Base-by-base conservation (phyloP, 2,797 vertebrate species). In the Astyanax mexicanus region DNA sequence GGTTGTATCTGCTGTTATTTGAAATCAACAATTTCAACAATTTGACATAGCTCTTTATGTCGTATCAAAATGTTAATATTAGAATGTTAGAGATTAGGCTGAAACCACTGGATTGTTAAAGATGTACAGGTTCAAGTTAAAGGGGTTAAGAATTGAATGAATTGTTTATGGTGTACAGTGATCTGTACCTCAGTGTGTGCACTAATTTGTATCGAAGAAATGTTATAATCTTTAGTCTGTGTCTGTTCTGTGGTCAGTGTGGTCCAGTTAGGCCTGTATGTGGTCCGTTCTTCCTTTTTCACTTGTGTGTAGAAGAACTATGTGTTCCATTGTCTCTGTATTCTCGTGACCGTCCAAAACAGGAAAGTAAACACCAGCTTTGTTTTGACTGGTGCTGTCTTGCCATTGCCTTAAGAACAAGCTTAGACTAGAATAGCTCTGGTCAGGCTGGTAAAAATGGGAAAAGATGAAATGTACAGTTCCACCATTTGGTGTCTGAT, bases 371-470 rank as follows among this genome's bases (percentile, higher is more conserved):
- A 1, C 35, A 21, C 58, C 64, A 47, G 42, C 40, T 47, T 67
- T 32, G 64, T 49, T 13, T 45, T 21, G 17, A n/a, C 32, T 87
- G 91, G 90, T 92, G 89, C 90, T 92, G 87, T 89, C 86, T 88
- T 88, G 70, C 78, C 61, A 64, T 89, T 91, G 91, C 91, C 92
- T 92, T 92, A 91, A 74, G 84, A 38, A 84, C 78, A 86, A 79
- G 38, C 15, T 10, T 8, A 10, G 58, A 38, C 19, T 7, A 19
- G 60, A 25, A 42, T 13, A 42, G 21, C 13, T 64, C 19, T 21
- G 17, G 45, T 49, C n/a, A 19, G 27, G 27, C 10, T 12, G 29
- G 17, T 19, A 23, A 7, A 42, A 57, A 57, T 57, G 27, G 44
- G 8, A 29, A 29, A 47, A 3, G 49, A 51, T 7, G 35, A 67